Evolutionary conservation across 2,888 invertebrate genomes (phyloP).

Genomic region (Platynereis dumerilii): DNA sequence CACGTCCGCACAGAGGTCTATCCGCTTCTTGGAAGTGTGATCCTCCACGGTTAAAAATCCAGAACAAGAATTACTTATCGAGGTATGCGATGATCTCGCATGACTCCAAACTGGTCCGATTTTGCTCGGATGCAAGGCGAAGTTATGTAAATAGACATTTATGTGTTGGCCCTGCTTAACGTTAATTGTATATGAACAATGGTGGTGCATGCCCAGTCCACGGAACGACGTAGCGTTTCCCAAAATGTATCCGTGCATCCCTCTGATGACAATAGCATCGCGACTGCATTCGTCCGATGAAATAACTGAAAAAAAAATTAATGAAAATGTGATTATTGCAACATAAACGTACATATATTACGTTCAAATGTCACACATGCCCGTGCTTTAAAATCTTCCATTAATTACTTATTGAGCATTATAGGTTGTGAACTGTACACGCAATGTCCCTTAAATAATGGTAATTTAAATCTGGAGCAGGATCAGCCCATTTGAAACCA

Average conservation of each 20-base stretch:
- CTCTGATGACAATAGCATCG: not conserved
- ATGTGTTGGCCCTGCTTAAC: not conserved
- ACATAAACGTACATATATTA: too few relatives aligned
- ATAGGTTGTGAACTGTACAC: too few relatives aligned
- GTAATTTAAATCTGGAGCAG: too few relatives aligned
- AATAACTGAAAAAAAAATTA: not conserved
- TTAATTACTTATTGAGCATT: too few relatives aligned
- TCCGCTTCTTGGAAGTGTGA: not conserved
- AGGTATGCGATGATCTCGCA: not conserved
- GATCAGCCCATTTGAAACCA: too few relatives aligned
- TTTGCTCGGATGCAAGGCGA: not conserved
- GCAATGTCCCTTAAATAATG: too few relatives aligned
- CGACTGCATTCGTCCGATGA: not conserved
- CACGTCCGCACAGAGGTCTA: slow-evolving; percentile 4
- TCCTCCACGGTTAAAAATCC: not conserved
- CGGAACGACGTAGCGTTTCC: not conserved
- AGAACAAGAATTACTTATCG: not conserved
- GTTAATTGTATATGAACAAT: slow-evolving; percentile 4
- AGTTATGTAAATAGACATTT: slow-evolving; percentile 1
- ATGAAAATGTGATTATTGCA: too few relatives aligned
- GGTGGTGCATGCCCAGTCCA: not conserved
- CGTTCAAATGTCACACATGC: too few relatives aligned
- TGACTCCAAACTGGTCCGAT: slow-evolving; percentile 3
- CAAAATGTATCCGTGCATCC: slow-evolving; percentile 5
- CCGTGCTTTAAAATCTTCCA: too few relatives aligned